phyloP scores from a whole-genome alignment of 2,113 vertebrate genomes.

The Sorex fumeus region DNA sequence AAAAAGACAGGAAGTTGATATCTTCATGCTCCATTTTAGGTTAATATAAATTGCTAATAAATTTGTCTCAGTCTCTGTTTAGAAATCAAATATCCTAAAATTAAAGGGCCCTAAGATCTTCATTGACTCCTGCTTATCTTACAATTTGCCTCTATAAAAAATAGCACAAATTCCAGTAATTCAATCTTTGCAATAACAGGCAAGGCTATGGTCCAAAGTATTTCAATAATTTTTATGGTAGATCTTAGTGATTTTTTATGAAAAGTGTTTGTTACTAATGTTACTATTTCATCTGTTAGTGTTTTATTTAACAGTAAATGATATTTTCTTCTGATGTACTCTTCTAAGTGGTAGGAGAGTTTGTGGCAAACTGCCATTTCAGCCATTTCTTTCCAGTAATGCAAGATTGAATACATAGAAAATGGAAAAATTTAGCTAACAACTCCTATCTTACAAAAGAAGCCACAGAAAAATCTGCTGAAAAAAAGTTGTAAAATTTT shows the following conservation, averaged over 20 bases:
- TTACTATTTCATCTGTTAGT: constrained; percentile 71
- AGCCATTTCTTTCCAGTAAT: constrained; percentile 39
- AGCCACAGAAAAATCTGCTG: constrained; percentile 3
- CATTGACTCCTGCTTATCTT: background rate
- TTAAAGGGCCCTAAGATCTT: background rate
- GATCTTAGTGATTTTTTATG: constrained; percentile 70
- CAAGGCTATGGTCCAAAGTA: constrained; percentile 23
- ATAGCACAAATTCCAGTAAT: constrained; percentile 8
- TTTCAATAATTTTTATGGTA: constrained; percentile 60
- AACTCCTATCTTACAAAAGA: constrained; percentile 49
- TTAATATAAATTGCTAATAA: background rate
- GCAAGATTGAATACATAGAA: background rate
- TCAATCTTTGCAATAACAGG: constrained; percentile 56
- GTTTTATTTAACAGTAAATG: constrained; percentile 70
- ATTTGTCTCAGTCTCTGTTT: background rate
- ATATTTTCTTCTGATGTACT: constrained; percentile 54
- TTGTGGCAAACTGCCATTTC: constrained; percentile 68
- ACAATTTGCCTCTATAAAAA: constrained; percentile 23
- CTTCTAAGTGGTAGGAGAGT: constrained; percentile 44
- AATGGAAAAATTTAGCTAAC: constrained; percentile 14
- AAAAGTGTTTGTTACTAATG: constrained; percentile 70
- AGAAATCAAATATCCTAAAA: constrained; percentile 13
- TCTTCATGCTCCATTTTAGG: background rate
- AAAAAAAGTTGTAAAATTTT: constrained; percentile 13
- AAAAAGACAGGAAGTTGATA: background rate